phyloP scores from a whole-genome alignment of 2,113 vertebrate genomes.

The Mesembrinibis cayennensis region DNA sequence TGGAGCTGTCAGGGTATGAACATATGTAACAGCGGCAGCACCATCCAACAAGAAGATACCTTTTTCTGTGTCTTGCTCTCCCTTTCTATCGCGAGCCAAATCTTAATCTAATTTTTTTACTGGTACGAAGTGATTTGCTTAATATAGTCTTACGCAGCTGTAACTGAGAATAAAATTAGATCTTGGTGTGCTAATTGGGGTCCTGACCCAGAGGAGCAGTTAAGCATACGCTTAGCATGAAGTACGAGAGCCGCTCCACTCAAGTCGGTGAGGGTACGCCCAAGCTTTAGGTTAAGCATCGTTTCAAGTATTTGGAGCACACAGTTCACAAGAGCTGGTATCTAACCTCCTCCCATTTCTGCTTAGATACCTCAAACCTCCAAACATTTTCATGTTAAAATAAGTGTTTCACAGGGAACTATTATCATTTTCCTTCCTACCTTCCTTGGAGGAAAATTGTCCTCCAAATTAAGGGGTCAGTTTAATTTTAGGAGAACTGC shows the following conservation, averaged over 20 bases:
- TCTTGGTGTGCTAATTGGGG: slow-evolving; percentile 31
- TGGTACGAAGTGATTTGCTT: slow-evolving; percentile 2
- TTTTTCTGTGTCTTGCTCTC: not conserved
- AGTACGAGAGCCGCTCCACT: not conserved
- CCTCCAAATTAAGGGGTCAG: slow-evolving; percentile 12
- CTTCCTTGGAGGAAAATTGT: not conserved
- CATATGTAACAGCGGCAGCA: not conserved
- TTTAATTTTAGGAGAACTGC: not conserved
- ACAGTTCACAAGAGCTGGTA: not conserved
- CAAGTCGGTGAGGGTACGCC: not conserved
- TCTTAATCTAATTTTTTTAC: not conserved
- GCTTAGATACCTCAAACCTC: not conserved
- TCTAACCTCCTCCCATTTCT: not conserved
- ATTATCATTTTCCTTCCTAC: not conserved
- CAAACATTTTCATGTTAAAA: not conserved
- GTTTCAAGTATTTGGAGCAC: not conserved
- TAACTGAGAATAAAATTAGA: slow-evolving; percentile 44
- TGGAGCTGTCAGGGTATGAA: not conserved
- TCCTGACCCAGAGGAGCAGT: slow-evolving; percentile 18
- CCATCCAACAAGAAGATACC: not conserved
- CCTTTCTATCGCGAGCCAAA: not conserved
- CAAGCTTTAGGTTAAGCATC: not conserved
- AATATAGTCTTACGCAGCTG: slow-evolving; percentile 13
- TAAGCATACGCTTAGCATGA: not conserved
- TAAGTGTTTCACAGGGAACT: not conserved